These are phyloP conservation scores for Cyphomyrus discorhynchus DNA, from an alignment of 2,113 vertebrate genomes.

Conservation along the genomic window DNA sequence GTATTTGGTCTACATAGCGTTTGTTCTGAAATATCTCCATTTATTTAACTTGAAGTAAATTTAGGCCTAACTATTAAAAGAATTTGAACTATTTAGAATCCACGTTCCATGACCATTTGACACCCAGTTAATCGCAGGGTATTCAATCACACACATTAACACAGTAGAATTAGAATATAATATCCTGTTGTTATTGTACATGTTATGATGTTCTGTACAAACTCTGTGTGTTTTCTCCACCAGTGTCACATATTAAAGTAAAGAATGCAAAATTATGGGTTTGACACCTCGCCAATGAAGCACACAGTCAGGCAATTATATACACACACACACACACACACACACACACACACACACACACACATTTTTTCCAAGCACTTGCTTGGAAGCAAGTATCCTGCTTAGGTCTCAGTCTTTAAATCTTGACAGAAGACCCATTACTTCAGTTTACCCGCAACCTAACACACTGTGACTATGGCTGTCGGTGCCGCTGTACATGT, in stretches of 20 bases:
- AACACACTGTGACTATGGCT: no score
- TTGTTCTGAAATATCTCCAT: neutral
- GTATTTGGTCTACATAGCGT: neutral
- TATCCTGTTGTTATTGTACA: neutral
- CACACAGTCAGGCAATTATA: no score
- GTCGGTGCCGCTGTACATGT: no score
- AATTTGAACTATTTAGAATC: neutral
- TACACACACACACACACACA: no score
- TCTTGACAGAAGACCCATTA: no score
- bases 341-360: no score
- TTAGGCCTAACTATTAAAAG: neutral
- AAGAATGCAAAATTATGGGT: neutral
- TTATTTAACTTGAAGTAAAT: neutral
- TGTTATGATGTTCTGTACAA: neutral
- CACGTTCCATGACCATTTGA: neutral
- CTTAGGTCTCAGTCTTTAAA: no score
- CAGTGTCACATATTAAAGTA: neutral
- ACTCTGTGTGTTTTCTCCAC: neutral
- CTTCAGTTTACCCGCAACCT: no score
- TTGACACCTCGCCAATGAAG: neutral
- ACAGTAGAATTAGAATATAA: neutral
- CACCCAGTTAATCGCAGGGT: neutral
- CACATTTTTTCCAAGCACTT: neutral
- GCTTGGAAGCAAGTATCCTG: no score
- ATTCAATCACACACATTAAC: neutral